These are phyloP conservation scores for Marmota flaviventris DNA, from an alignment of 2,113 vertebrate genomes.

Conservation along the genomic window DNA sequence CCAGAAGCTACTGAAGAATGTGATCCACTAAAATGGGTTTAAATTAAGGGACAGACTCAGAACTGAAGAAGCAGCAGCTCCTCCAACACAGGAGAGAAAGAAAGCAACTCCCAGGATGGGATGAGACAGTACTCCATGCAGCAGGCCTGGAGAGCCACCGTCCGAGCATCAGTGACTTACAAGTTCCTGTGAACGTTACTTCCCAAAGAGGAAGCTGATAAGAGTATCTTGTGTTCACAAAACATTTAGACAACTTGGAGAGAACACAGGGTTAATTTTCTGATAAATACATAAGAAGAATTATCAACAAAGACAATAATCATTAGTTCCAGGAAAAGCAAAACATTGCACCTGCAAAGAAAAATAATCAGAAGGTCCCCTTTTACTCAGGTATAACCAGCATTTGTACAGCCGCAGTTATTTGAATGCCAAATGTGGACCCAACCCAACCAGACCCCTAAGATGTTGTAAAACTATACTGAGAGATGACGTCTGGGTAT, in stretches of 20 bases:
- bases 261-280: neutral
- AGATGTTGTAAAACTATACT: neutral
- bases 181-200: neutral
- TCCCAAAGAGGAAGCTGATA: neutral
- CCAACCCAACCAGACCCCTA: neutral
- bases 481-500: neutral
- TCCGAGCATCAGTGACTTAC: neutral
- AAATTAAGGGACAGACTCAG: too few species aligned
- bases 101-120: neutral
- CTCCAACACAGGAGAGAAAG: too few species aligned
- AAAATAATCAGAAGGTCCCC: neutral
- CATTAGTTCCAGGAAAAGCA: neutral
- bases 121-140: neutral
- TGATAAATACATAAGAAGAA: neutral
- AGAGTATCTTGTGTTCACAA: neutral
- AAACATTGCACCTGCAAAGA: neutral
- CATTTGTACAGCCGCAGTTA: neutral
- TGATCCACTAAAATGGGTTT: too few species aligned
- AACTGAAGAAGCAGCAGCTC: too few species aligned
- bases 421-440: neutral
- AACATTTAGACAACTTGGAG: neutral
- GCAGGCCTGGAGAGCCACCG: neutral
- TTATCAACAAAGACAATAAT: neutral
- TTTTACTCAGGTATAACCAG: neutral
- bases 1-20: too few species aligned